A percentile compares a stretch with the other conserved stretches of the same genome.
Evolutionary conservation across 2,113 vertebrate species (phyloP).

Genomic region (Fulica atra): DNA sequence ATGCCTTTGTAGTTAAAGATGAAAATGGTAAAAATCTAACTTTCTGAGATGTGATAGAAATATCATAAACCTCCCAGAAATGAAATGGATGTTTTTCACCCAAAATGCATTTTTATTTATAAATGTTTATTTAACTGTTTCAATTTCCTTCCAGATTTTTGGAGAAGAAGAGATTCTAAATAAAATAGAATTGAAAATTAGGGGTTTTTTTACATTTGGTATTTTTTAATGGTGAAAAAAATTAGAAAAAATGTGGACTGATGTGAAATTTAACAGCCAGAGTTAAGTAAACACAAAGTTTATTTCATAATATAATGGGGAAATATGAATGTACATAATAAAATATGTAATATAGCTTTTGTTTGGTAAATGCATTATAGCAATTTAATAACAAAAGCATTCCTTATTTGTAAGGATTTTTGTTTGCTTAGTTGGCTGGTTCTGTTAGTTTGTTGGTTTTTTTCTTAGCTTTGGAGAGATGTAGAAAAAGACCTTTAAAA

Average conservation of each 20-base stretch:
- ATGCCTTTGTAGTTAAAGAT: neutral
- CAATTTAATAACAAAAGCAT: neutral
- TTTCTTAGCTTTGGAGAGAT: neutral
- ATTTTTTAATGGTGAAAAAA: neutral
- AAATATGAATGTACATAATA: neutral
- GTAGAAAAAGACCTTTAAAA: neutral
- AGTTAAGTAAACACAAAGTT: neutral
- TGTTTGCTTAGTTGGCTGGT: neutral
- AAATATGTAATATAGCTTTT: neutral
- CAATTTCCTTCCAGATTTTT: neutral
- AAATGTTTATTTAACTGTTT: neutral
- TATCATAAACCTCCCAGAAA: neutral
- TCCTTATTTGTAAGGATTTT: neutral
- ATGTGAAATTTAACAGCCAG: accelerated
- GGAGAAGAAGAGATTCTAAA: neutral
- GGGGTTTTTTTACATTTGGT: neutral
- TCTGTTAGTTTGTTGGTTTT: accelerated
- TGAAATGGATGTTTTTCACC: accelerated
- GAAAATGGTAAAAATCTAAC: neutral
- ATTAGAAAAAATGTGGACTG: neutral
- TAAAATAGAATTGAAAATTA: neutral
- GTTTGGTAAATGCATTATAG: neutral
- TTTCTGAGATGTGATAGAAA: neutral
- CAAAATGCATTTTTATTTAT: accelerated
- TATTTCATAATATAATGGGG: neutral